Base-by-base conservation (phyloP, 2,888 invertebrate genomes). In the Rutpela maculata region DNA sequence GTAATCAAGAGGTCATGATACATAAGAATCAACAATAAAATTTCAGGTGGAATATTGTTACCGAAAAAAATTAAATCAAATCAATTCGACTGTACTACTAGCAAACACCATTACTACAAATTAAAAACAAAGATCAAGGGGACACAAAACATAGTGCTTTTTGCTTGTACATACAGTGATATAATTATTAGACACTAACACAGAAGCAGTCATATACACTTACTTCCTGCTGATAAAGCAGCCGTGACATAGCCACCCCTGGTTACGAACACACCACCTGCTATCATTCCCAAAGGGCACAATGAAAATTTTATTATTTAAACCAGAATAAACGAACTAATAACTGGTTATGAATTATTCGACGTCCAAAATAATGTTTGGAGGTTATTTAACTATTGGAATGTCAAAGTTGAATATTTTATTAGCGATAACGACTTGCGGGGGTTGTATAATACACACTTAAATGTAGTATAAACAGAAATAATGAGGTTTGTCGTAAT, bases 201-300 rank as follows among this genome's bases (percentile, higher is more conserved):
- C 31, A 43, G 65, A 65, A 66, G 0, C 31, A 66, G 38, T 22
- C 50, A 18, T 22, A 38, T 50, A 22, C 26, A 10, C 38, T 50
- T 18, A 50, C 66, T 66, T 66, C 66, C 66, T 66, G 66, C 66
- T 50, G 66, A 66, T 66, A 55, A 67, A 67, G 11, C 55, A 19
- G 22, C 15, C 43, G 17, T 19, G 38, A 65, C 65, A 43, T 15
- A 11, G 43, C 26, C 50, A 67, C 67, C 67, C 67, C 67, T 55
- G 55, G 55, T 19, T 26, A 55, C 67, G 19, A 55, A 26, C 55
- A 19, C 65, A n/a, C 67, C 67, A 67, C 67, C 67, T 67, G 67
- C 67, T 67, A 55, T 55, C 55, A 67, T 67, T 67, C 67, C 55
- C 67, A 67, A n/a, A 26, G 67, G 67, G 55, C 43, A 43, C 26